Evolutionary conservation across 2,113 vertebrate genomes (phyloP), one percentile per base, ranked within the genome.

Genomic region (Eulemur rufifrons): DNA sequence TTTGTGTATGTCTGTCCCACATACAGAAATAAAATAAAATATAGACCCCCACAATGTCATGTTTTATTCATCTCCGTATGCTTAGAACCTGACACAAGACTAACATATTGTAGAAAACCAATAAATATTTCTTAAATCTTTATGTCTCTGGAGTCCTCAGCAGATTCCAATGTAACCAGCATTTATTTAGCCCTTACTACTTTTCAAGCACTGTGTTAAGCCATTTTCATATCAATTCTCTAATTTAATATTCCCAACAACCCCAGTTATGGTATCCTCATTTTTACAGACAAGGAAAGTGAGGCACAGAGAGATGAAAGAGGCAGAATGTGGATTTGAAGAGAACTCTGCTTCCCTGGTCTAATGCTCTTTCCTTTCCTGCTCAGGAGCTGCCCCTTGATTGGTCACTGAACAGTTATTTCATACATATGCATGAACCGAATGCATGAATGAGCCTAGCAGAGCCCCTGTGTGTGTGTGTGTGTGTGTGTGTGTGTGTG

Each of bases 361-460:
- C 47, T 32, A n/a, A 89, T 69, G 63, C 1, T 29, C 39, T 56
- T 76, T 88, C 23, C 47, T 73, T 82, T 73, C 85, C 91, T 81
- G 76, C 47, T 82, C 54, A 47, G 61, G 61, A 76, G 27, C 50
- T 74, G 39, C 47, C 54, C 69, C 42, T 68, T 56, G 71, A 96
- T 91, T 93, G 94, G 95, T 86, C 85, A 27, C 13, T 88, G 73
- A 71, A 39, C 64, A 85, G 39, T 50, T 34, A 50, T 91, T 64
- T 96, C 82, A 95, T 96, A 71, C 91, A 95, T 95, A 74, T 89
- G 66, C 88, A 95, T 94, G 94, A 87, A 25, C 39, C 68, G 59
- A 52, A 32, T 34, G 81, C 77, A n/a, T 63, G 64, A 81, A 78
- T 52, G 88, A 83, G 71, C 66, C 82, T 88, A 84, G 47, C 21